Percentiles rank a stretch among this genome's conserved stretches.
Conservation (phyloP, 2,113 vertebrate species). For the Peromyscus polionotus region DNA sequence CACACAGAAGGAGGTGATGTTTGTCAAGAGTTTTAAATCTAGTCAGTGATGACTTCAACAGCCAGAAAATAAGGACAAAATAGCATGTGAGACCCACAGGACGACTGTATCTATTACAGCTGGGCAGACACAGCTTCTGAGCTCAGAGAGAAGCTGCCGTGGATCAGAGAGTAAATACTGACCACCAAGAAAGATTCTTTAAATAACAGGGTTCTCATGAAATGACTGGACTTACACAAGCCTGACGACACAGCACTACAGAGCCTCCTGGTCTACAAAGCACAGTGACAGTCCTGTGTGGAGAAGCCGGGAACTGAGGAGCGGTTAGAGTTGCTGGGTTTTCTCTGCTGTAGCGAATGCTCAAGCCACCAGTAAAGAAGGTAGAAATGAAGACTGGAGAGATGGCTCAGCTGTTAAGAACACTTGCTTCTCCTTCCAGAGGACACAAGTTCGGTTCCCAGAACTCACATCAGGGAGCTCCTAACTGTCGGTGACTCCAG, state of each 20-base stretch:
- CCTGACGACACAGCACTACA: not conserved
- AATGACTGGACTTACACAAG: not conserved
- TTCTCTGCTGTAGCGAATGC: not conserved
- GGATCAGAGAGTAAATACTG: not conserved
- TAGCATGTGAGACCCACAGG: not conserved
- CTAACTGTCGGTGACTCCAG: not conserved
- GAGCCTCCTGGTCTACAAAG: not conserved
- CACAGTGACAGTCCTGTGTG: too few relatives aligned
- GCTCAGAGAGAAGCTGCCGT: not conserved
- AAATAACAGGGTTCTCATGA: not conserved
- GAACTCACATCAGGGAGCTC: accelerated
- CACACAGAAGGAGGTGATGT: not conserved
- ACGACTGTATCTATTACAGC: accelerated
- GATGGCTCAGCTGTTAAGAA: not conserved
- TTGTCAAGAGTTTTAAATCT: not conserved
- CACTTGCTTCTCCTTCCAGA: not conserved
- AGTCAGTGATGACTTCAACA: not conserved
- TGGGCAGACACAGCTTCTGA: not conserved
- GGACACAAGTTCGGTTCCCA: not conserved
- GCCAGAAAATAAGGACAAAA: not conserved
- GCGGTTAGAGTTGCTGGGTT: not conserved
- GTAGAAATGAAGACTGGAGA: not conserved
- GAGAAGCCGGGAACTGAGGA: too few relatives aligned
- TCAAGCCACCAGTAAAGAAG: not conserved
- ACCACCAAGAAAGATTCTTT: not conserved